phyloP scores from a whole-genome alignment of 1,140 invertebrate genomes.

The Lethocerus indicus region DNA sequence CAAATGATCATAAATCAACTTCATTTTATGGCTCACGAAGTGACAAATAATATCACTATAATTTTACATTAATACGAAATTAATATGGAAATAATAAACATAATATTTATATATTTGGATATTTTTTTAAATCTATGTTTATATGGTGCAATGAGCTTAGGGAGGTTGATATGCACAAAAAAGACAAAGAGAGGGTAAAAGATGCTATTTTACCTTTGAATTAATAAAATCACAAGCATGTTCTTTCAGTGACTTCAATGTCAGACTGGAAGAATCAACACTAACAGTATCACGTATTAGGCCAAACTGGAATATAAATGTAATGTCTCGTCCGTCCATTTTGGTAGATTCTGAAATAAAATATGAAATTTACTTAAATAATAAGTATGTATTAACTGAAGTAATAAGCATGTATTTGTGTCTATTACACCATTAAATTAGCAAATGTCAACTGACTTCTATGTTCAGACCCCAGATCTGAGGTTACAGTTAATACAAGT shows the following conservation, averaged over 20 bases:
- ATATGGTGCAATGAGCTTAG: background rate
- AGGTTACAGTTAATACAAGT: no score
- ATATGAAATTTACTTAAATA: no score
- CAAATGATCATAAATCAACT: no score
- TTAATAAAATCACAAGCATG: constrained; percentile 89
- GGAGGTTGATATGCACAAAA: no score
- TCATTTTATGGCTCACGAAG: no score
- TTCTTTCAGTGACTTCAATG: constrained; percentile 80
- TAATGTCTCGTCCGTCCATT: constrained; percentile 24
- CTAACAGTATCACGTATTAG: constrained; percentile 75
- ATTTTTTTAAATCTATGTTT: background rate
- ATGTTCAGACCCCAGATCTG: no score
- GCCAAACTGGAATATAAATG: constrained; percentile 89
- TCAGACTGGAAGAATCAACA: constrained; percentile 60
- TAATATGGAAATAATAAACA: background rate
- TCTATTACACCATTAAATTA: no score
- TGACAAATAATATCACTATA: background rate
- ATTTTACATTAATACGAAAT: background rate
- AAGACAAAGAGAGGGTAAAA: no score
- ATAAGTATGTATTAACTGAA: no score
- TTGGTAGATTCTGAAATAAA: no score
- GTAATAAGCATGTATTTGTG: no score
- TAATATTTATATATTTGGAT: background rate
- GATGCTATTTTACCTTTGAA: constrained; percentile 49
- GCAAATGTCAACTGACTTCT: no score